A percentile compares a stretch with the other conserved stretches of the same genome.
These are phyloP conservation scores for Agrochola lota DNA, from an alignment of 2,888 invertebrate species.

Conservation along the genomic window DNA sequence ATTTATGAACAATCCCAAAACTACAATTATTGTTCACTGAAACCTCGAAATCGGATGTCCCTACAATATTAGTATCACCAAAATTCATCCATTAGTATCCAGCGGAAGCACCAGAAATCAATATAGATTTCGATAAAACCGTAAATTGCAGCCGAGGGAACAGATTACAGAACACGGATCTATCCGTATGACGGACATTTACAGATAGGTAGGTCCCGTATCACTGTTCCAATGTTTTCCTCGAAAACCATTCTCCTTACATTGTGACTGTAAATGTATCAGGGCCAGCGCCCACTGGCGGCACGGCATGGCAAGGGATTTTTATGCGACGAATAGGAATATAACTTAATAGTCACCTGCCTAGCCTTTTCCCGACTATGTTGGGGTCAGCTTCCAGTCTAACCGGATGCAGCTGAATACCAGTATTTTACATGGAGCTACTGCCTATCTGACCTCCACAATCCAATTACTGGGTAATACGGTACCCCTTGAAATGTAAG, in stretches of 20 bases:
- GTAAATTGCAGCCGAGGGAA: conserved; percentile 40
- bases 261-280: conserved; percentile 42
- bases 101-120: conserved; percentile 24
- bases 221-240: conserved; percentile 32
- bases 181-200: conserved; percentile 31
- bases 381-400: no score
- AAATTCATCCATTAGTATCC: conserved; percentile 25
- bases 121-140: conserved; percentile 35
- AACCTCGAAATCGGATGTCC: conserved; percentile 3
- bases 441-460: no score
- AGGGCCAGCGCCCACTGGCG: no score
- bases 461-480: no score
- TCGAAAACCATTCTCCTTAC: conserved; percentile 43
- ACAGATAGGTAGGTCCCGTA: conserved; percentile 26
- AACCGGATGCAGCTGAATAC: no score
- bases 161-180: conserved; percentile 38
- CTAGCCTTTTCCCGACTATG: no score
- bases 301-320: no score
- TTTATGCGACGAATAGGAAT: no score
- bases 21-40: background rate
- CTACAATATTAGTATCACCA: background rate
- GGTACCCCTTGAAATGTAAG: no score
- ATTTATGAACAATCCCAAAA: no score
- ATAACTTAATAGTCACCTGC: no score
- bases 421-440: no score